A percentile compares a stretch with the other conserved stretches of the same genome.
phyloP scores from a whole-genome alignment of 2,797 vertebrate genomes.

The Pipistrellus kuhlii region DNA sequence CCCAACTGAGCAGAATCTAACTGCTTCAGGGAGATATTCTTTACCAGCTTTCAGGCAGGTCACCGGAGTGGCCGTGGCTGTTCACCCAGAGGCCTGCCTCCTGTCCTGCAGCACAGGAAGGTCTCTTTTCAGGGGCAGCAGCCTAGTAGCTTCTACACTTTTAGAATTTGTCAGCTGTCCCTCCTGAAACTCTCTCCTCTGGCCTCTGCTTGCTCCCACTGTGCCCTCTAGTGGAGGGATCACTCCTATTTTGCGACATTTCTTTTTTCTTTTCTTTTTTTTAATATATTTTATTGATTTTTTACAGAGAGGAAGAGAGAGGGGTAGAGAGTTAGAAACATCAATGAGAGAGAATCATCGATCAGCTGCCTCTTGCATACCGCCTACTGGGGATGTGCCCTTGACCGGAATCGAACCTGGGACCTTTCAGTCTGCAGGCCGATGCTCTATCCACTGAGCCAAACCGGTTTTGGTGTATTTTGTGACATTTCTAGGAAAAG shows the following conservation, averaged over 20 bases:
- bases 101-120: neutral
- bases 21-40: neutral
- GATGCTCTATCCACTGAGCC: too few relatives aligned
- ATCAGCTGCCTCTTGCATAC: too few relatives aligned
- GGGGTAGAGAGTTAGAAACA: too few relatives aligned
- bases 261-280: neutral
- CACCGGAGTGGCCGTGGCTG: neutral
- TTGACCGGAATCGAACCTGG: too few relatives aligned
- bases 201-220: conserved; percentile 56
- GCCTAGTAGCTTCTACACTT: accelerated
- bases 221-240: conserved; percentile 78
- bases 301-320: too few relatives aligned
- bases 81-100: neutral
- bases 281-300: too few relatives aligned
- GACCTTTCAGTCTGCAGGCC: too few relatives aligned
- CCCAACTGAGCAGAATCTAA: neutral
- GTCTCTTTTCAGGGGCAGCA: neutral
- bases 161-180: neutral
- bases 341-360: too few relatives aligned
- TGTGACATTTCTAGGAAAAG: conserved; percentile 14
- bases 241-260: neutral
- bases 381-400: too few relatives aligned
- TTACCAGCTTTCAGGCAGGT: neutral
- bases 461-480: too few relatives aligned
- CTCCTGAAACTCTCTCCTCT: neutral